A percentile compares a stretch with the other conserved stretches of the same genome.
Evolutionary conservation across 1,140 invertebrate genomes (phyloP).

Genomic region (Saxidomus purpurata): DNA sequence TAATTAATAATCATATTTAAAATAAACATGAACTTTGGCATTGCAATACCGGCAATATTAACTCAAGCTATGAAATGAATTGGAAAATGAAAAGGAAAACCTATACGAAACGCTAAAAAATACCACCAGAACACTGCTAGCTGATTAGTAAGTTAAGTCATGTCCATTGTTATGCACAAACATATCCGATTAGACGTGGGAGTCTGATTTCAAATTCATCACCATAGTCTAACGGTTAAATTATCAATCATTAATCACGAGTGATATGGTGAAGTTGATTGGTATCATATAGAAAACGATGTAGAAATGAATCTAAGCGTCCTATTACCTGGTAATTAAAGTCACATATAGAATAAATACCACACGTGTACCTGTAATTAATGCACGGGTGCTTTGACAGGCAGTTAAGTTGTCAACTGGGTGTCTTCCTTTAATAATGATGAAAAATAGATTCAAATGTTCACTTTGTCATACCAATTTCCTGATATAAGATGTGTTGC

Average conservation of each 20-base stretch:
- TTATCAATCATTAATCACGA: slow-evolving; percentile 36
- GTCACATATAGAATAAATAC: slow-evolving; percentile 40
- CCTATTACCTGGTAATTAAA: slow-evolving; percentile 20
- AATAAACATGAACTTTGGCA: neutral
- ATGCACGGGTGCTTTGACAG: slow-evolving; percentile 39
- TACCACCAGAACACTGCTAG: neutral
- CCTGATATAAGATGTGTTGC: slow-evolving; percentile 3
- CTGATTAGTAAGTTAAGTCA: neutral
- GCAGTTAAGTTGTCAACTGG: slow-evolving; percentile 21
- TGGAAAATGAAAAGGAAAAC: neutral
- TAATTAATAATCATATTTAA: too few relatives aligned
- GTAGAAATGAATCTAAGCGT: slow-evolving; percentile 17
- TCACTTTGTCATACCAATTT: slow-evolving; percentile 49
- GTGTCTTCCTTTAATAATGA: slow-evolving; percentile 18
- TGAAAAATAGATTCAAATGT: slow-evolving; percentile 52
- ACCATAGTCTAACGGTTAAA: slow-evolving; percentile 2
- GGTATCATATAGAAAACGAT: slow-evolving; percentile 22
- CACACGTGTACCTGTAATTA: slow-evolving; percentile 41
- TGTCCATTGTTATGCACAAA: slow-evolving; percentile 7
- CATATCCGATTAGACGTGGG: slow-evolving; percentile 9
- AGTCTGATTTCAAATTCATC: slow-evolving; percentile 37
- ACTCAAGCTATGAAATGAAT: neutral
- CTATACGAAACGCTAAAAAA: neutral
- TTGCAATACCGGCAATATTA: neutral
- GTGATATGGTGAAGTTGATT: neutral